A percentile compares a stretch with the other conserved stretches of the same genome.
Conservation (phyloP, 2,797 vertebrate genomes). For the Anguilla anguilla region DNA sequence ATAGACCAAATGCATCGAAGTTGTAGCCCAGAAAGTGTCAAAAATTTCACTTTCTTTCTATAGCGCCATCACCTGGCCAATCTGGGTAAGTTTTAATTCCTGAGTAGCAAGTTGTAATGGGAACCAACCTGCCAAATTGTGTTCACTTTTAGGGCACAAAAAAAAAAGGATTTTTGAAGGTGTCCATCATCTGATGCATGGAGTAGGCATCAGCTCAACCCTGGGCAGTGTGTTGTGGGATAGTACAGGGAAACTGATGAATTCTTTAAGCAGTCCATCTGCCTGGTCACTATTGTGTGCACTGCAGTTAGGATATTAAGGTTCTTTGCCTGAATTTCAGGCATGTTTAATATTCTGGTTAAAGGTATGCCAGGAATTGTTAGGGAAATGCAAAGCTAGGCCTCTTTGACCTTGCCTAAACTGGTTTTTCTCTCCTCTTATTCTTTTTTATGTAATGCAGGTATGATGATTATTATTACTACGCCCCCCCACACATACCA, state of each 20-base stretch:
- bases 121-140: no score
- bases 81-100: no score
- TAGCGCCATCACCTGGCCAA: no score
- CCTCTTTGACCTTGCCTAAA: not conserved
- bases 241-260: not conserved
- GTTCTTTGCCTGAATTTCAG: not conserved
- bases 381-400: not conserved
- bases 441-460: constrained; percentile 57
- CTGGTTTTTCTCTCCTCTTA: not conserved
- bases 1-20: no score
- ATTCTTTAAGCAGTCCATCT: not conserved
- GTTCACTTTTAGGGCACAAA: no score
- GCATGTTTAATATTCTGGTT: not conserved
- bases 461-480: constrained; percentile 91
- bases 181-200: no score
- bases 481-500: constrained; percentile 85
- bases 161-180: no score
- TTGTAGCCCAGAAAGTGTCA: no score
- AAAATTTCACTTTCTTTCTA: no score
- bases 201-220: no score
- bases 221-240: not conserved
- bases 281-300: not conserved
- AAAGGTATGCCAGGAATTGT: not conserved
- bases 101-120: no score
- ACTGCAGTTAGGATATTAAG: no score